Conservation (phyloP, 2,888 invertebrate species). For the Lycia hirtaria region DNA sequence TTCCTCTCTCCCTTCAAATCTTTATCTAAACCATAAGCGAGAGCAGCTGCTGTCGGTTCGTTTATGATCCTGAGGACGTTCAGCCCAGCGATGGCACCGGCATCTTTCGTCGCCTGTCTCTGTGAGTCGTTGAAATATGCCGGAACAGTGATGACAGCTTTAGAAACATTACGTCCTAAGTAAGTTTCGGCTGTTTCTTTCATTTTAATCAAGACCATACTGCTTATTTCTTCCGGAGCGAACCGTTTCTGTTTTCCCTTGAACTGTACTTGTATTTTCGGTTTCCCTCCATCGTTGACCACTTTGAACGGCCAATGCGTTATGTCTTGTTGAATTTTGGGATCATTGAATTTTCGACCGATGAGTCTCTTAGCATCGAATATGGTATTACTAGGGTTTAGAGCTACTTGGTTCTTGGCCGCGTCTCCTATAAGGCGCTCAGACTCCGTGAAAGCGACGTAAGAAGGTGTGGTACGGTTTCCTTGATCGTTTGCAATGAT, state of each 20-base stretch:
- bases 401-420: conserved; percentile 89
- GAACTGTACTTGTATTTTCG: conserved; percentile 87
- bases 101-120: conserved; percentile 92
- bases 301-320: conserved; percentile 94
- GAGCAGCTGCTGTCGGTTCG: conserved; percentile 91
- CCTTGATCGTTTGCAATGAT: conserved; percentile 89
- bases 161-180: conserved; percentile 87
- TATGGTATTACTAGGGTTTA: conserved; percentile 91
- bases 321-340: conserved; percentile 90
- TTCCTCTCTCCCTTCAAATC: conserved; percentile 87
- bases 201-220: conserved; percentile 86
- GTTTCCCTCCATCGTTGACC: conserved; percentile 87
- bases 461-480: conserved; percentile 90
- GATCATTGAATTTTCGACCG: conserved; percentile 91
- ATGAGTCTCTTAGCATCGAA: conserved; percentile 94
- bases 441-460: conserved; percentile 89
- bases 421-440: conserved; percentile 88
- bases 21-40: conserved; percentile 89
- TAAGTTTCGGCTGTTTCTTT: conserved; percentile 89
- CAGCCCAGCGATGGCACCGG: conserved; percentile 89
- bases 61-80: conserved; percentile 93
- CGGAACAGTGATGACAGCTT: conserved; percentile 92
- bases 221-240: conserved; percentile 89
- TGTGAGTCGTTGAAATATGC: conserved; percentile 92
- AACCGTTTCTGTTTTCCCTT: conserved; percentile 87